Evolutionary conservation across 2,113 vertebrate genomes (phyloP).

Genomic region (Dendropsophus ebraccatus): DNA sequence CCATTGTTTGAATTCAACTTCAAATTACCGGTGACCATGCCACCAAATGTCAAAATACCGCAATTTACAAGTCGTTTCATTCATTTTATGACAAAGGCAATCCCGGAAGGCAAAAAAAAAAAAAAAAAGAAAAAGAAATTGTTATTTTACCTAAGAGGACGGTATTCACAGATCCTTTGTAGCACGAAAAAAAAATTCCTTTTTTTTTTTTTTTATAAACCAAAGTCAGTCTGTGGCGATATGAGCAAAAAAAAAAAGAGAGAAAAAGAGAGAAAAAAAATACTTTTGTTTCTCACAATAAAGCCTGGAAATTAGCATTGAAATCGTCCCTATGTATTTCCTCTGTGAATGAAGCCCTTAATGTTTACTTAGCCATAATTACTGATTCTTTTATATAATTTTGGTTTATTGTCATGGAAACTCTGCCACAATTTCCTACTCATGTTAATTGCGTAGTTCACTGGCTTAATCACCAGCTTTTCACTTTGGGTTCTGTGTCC

Average conservation of each 20-base stretch:
- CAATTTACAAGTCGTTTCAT: conserved; percentile 39
- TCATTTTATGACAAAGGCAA: conserved; percentile 46
- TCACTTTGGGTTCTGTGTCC: conserved; percentile 21
- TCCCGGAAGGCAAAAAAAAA: conserved; percentile 5
- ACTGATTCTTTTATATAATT: conserved; percentile 59
- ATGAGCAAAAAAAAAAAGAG: not conserved
- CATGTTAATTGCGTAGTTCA: conserved; percentile 52
- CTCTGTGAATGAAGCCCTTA: conserved; percentile 48
- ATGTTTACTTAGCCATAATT: conserved; percentile 59
- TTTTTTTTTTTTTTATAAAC: not conserved
- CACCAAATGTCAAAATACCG: conserved; percentile 38
- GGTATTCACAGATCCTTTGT: conserved; percentile 23
- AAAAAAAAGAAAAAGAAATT: not conserved
- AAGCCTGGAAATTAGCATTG: conserved; percentile 53
- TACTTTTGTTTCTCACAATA: conserved; percentile 49
- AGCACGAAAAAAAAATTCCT: not conserved
- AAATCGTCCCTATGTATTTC: conserved; percentile 51
- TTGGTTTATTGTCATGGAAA: conserved; percentile 59
- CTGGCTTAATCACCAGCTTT: conserved; percentile 52
- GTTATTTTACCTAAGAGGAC: conserved; percentile 40
- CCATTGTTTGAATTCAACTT: conserved; percentile 22
- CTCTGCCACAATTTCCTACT: conserved; percentile 53
- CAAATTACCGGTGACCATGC: conserved; percentile 44
- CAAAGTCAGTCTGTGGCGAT: conserved; percentile 3
- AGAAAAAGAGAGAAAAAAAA: not conserved